Base-by-base conservation (phyloP, 37 sponge, comb jelly and placozoan species). In the Tethya wilhelma region DNA sequence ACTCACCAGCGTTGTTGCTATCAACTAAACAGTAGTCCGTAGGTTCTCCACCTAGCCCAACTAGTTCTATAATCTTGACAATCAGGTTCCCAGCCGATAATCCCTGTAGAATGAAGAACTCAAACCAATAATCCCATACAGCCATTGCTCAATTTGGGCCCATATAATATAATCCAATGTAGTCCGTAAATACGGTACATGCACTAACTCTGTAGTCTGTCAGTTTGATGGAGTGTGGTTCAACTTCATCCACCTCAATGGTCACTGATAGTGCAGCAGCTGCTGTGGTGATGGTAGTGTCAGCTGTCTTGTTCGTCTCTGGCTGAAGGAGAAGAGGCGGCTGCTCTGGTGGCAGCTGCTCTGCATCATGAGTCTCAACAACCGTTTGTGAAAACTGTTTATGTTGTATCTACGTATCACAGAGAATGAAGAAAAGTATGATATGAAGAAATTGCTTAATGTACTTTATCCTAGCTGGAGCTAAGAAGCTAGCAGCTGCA, bases 171-270 rank as follows among this genome's bases (percentile, higher is more conserved):
- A n/a, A n/a, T n/a, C n/a, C n/a, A n/a, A n/a, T n/a, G n/a, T n/a
- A n/a, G n/a, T n/a, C n/a, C n/a, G n/a, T n/a, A n/a, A n/a, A n/a
- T n/a, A n/a, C n/a, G n/a, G n/a, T n/a, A n/a, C n/a, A n/a, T n/a
- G n/a, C n/a, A n/a, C n/a, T n/a, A n/a, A n/a, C n/a, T n/a, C n/a
- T 32, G n/a, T 38, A 58, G 59, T 58, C 36, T 4, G 59, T 26
- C 22, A 73, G 20, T 22, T 49, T 20, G 0, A 26, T 49, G 44
- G 8, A 49, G 37, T 67, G 53, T 20, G 9, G 14, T 2, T 67
- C 79, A 19, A 12, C 55, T 33, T 45, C 79, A 39, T 8, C 56
- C 7, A 67, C 65, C 32, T 8, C 55, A 28, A 67, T 56, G 59
- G 56, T 9, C 31, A 12, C 26, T 30, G 31, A 37, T 12, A 56